Percentiles rank a stretch among this genome's conserved stretches.
phyloP scores from a whole-genome alignment of 2,113 vertebrate species.

The Zapus hudsonius region DNA sequence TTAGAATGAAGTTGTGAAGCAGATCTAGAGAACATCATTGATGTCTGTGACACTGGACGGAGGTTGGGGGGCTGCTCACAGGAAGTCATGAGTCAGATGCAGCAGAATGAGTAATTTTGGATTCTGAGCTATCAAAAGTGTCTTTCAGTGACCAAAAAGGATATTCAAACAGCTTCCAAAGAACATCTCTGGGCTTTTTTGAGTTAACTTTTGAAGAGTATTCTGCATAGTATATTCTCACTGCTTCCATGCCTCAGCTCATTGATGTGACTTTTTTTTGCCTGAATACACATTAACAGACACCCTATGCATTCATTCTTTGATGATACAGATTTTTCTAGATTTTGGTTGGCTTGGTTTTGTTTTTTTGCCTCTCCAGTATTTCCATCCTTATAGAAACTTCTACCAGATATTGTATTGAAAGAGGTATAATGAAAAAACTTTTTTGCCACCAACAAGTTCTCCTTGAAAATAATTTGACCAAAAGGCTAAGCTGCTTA shows the following conservation, averaged over 20 bases:
- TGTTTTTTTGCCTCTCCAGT: not conserved
- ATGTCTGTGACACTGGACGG: slow-evolving; percentile 28
- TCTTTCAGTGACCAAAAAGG: slow-evolving; percentile 68
- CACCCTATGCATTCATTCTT: not conserved
- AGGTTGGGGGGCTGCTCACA: not conserved
- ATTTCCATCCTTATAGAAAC: not conserved
- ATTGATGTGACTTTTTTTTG: not conserved
- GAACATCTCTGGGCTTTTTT: slow-evolving; percentile 11
- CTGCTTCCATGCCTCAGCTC: not conserved
- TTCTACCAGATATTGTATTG: not conserved
- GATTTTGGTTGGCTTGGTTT: not conserved
- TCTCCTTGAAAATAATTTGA: slow-evolving; percentile 43
- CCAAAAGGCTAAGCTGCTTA: not conserved
- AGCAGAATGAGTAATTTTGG: slow-evolving; percentile 61
- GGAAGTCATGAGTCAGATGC: slow-evolving; percentile 70
- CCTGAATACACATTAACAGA: not conserved
- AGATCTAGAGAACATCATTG: slow-evolving; percentile 46
- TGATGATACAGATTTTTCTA: not conserved
- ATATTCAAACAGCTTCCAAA: slow-evolving; percentile 38
- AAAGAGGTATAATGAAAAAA: slow-evolving; percentile 14
- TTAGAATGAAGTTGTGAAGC: slow-evolving; percentile 56
- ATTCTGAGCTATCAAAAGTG: slow-evolving; percentile 69
- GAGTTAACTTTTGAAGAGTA: slow-evolving; percentile 42
- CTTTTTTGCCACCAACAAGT: not conserved
- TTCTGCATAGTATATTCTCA: not conserved